A percentile compares a stretch with the other conserved stretches of the same genome.
Evolutionary conservation across 2,113 vertebrate species (phyloP).

Genomic region (Gymnogyps californianus): DNA sequence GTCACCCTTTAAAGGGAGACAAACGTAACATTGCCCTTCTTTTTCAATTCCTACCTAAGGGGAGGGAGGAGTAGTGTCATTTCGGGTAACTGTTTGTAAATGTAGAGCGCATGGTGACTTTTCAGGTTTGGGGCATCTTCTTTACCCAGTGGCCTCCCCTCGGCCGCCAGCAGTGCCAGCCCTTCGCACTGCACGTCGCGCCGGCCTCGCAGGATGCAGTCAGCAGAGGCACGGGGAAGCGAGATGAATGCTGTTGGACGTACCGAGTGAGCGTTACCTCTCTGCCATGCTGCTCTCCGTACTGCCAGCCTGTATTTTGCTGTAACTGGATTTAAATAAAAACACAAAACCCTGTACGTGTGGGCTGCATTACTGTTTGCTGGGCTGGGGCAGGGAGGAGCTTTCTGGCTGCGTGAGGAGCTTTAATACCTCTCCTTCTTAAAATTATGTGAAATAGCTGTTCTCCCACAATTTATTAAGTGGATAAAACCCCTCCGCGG

Average conservation of each 20-base stretch:
- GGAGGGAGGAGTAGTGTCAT: not conserved
- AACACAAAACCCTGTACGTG: not conserved
- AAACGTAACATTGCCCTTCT: rapidly evolving
- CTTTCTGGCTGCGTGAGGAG: no score
- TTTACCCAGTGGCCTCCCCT: not conserved
- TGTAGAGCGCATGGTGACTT: not conserved
- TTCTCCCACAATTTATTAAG: not conserved
- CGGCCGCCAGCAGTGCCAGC: not conserved
- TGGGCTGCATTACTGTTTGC: not conserved
- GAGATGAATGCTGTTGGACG: not conserved
- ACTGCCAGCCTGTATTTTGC: constrained; percentile 59
- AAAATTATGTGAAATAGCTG: not conserved
- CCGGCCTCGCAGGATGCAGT: not conserved
- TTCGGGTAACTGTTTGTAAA: not conserved
- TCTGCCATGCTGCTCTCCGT: not conserved
- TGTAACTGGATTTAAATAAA: constrained; percentile 66
- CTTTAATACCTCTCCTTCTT: not conserved
- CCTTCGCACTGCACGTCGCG: not conserved
- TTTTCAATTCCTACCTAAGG: not conserved
- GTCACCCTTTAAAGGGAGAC: constrained; percentile 5
- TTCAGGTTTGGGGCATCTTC: not conserved
- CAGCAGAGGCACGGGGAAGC: not conserved
- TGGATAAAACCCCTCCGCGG: not conserved
- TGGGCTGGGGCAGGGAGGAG: rapidly evolving
- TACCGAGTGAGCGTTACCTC: not conserved